Conservation (phyloP, 2,888 invertebrate species). For the Zaprionus bogoriensis region DNA sequence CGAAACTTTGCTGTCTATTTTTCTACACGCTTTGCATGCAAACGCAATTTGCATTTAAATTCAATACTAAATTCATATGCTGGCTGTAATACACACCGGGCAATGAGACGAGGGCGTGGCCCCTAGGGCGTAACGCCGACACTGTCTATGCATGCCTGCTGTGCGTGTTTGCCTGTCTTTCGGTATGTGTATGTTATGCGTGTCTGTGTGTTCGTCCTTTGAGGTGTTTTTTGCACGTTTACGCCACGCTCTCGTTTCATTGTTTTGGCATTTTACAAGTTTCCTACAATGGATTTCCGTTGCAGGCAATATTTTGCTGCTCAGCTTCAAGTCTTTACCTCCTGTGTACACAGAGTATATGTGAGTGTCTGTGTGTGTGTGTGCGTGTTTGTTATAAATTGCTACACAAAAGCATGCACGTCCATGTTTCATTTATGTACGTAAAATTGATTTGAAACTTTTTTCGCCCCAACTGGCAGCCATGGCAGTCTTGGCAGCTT, state of each 20-base stretch:
- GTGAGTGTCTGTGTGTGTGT: conserved; percentile 7
- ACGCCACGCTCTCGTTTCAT: conserved; percentile 40
- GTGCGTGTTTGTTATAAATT: conserved; percentile 57
- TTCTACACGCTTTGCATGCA: conserved; percentile 68
- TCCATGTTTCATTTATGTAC: conserved; percentile 74
- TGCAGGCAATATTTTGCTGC: conserved; percentile 41
- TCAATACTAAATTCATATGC: conserved; percentile 79
- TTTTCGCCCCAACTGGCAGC: conserved; percentile 1
- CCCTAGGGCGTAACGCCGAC: conserved; percentile 27
- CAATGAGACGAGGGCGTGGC: conserved; percentile 34
- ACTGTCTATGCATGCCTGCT: background rate
- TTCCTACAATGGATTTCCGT: conserved; percentile 75
- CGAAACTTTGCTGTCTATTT: conserved; percentile 41
- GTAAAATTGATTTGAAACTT: conserved; percentile 72
- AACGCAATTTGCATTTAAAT: conserved; percentile 79
- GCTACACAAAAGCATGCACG: conserved; percentile 62
- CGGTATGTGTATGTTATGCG: conserved; percentile 2
- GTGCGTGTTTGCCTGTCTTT: conserved; percentile 1
- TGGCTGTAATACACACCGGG: conserved; percentile 67
- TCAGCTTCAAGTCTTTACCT: conserved; percentile 29
- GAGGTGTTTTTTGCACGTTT: conserved; percentile 48
- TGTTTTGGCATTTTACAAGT: conserved; percentile 77
- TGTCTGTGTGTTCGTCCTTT: conserved; percentile 33
- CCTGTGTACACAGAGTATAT: conserved; percentile 18
- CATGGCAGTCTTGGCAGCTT: conserved; percentile 4